Base-by-base conservation (phyloP, 2,113 vertebrate species). In the Gyps fulvus region DNA sequence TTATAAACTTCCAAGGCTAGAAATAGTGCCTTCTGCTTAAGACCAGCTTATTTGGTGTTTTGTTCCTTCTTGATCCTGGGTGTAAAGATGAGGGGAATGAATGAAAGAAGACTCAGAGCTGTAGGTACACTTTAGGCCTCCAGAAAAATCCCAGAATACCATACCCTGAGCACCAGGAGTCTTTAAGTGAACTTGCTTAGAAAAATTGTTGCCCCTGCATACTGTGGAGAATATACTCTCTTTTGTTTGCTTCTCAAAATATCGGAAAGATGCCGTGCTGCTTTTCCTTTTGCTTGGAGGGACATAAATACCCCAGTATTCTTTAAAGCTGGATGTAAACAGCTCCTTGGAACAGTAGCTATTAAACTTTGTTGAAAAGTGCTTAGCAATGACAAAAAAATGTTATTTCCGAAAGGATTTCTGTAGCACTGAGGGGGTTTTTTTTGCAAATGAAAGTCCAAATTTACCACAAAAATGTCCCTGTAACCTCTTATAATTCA, bases 381-480 rank as follows among this genome's bases (percentile, higher is more conserved):
- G 96, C 92, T 96, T 95, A 96, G 96, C 97, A 97, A 96, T 94
- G 94, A 87, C 95, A 66, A 97, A 98, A 97, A 95, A 95, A 96
- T 95, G 96, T 95, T 94, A 93, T 97, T 95, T 96, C 96, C 87
- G 45, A 90, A 95, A 94, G 85, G 93, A 72, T 79, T 93, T 94
- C 90, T 95, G 86, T 62, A 96, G 90, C 82, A 65, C 77, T 67
- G 83, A 91, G 52, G 12, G 22, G 0, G 9, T 73, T 67, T 70
- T 78, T 19, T 95, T 95, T 95, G 43, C 96, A 97, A 98, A 97
- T 95, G 95, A 98, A 98, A 98, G 98, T 97, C 98, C 98, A 98
- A 98, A 98, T 98, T 98, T 89, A 87, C 99, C 99, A 96, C 98
- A 99, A 98, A 98, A 98, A 99, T 99, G 98, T 99, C 98, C 98